Base-by-base conservation (phyloP, 2,888 invertebrate genomes). In the Bugula neritina region DNA sequence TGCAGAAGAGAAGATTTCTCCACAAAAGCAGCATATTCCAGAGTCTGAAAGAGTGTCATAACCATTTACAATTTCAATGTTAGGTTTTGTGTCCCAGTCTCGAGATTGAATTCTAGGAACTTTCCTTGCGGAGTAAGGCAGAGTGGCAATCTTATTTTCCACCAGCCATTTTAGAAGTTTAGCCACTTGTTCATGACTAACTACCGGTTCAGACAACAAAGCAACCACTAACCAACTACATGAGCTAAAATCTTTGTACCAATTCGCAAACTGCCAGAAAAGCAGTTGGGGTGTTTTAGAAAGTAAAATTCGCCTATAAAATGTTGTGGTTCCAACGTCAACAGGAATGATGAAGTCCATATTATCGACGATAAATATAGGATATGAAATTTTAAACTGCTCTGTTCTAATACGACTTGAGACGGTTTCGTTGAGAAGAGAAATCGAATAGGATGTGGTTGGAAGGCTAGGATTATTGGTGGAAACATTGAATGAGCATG, bases 11-110 rank as follows among this genome's bases (percentile, higher is more conserved):
- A n/a, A n/a, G n/a, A n/a, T n/a, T n/a, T n/a, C 10, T 10, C 63
- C 63, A 63, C 63, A 63, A 13, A 63, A 34, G n/a, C 31, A 27
- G 34, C 63, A 63, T 29, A 63, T 31, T 3, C 31, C 63, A 63
- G 27, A 25, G 31, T 29, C 3, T 3, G 21, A 3, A 3, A 63
- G 2, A 2, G 63, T 34, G 29, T 63, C 27, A 34, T 63, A 63
- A 3, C 25, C 13, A 13, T 2, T 29, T 13, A 63, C 63, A 13
- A 25, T 25, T 31, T 13, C 31, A 3, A 63, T 31, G 5, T 29
- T 5, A 2, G 43, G 43, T 43, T 43, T 17, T 43, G 17, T 43
- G 10, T 43, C 43, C 43, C 43, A 43, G 17, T 43, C 43, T 10
- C 43, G 43, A 43, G 10, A 10, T 5, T 17, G 17, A 5, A 43